A percentile compares a stretch with the other conserved stretches of the same genome.
Conservation (phyloP, 1,140 invertebrate species). For the Caerostris darwini region DNA sequence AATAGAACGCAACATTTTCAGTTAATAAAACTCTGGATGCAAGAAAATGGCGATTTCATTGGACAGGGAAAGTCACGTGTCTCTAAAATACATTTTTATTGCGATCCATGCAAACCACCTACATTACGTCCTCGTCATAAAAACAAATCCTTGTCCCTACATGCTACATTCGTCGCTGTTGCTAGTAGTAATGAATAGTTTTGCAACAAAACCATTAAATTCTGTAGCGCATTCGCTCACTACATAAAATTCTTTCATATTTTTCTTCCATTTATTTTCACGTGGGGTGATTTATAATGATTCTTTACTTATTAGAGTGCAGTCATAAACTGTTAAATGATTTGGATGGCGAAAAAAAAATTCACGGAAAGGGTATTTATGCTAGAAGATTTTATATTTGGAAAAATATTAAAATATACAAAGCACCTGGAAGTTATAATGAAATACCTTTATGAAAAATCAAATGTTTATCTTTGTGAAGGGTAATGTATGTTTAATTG, state of each 20-base stretch:
- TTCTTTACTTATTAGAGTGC: not conserved
- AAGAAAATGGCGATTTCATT: not conserved
- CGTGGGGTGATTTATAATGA: not conserved
- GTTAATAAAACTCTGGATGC: slow-evolving; percentile 22
- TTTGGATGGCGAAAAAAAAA: no score
- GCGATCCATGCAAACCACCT: slow-evolving; percentile 3
- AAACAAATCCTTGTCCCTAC: not conserved
- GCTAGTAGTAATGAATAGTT: not conserved
- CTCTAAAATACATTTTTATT: slow-evolving; percentile 17
- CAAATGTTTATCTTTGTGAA: no score
- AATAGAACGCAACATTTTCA: not conserved
- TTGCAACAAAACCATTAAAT: slow-evolving; percentile 16
- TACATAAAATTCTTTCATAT: not conserved
- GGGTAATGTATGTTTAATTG: no score
- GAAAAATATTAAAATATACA: no score
- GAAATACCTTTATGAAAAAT: no score
- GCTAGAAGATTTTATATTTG: no score
- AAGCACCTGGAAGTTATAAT: no score
- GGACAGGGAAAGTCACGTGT: not conserved
- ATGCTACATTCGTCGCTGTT: not conserved
- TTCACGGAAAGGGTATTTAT: no score
- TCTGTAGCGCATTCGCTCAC: not conserved
- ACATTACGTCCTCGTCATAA: slow-evolving; percentile 19
- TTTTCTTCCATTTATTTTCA: not conserved
- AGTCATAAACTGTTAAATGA: not conserved